Evolutionary conservation across 2,888 invertebrate genomes (phyloP).

Genomic region (Eudasyphora cyanicolor): DNA sequence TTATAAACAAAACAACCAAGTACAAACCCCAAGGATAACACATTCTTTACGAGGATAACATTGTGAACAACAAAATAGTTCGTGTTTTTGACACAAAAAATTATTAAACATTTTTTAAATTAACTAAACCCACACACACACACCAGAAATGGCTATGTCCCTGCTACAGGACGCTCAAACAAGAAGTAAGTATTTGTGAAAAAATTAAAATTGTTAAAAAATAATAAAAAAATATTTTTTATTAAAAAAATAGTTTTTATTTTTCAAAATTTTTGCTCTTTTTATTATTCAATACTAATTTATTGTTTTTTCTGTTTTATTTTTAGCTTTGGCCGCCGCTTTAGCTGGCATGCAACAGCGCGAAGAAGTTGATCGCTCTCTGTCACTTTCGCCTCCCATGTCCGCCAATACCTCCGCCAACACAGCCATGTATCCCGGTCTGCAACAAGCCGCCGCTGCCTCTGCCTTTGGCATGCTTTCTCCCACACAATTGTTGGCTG

Average conservation of each 20-base stretch:
- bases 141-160: conserved; percentile 76
- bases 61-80: conserved; percentile 32
- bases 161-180: conserved; percentile 79
- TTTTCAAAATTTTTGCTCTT: not conserved
- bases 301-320: conserved; percentile 28
- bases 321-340: conserved; percentile 78
- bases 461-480: conserved; percentile 79
- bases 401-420: conserved; percentile 74
- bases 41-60: conserved; percentile 16
- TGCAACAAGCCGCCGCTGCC: conserved; percentile 78
- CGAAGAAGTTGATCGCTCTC: conserved; percentile 76
- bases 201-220: not conserved
- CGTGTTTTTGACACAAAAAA: conserved; percentile 50
- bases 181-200: conserved; percentile 69
- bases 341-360: conserved; percentile 79
- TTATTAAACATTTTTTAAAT: conserved; percentile 12
- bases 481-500: conserved; percentile 77
- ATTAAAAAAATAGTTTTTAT: not conserved
- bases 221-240: not conserved
- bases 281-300: conserved; percentile 21
- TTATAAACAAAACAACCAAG: conserved; percentile 20
- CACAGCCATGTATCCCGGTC: conserved; percentile 74
- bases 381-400: conserved; percentile 78
- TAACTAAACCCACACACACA: not conserved
- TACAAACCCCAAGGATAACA: conserved; percentile 54